These are phyloP conservation scores for Cyanoderma ruficeps DNA, from an alignment of 2,113 vertebrate species.

Conservation along the genomic window DNA sequence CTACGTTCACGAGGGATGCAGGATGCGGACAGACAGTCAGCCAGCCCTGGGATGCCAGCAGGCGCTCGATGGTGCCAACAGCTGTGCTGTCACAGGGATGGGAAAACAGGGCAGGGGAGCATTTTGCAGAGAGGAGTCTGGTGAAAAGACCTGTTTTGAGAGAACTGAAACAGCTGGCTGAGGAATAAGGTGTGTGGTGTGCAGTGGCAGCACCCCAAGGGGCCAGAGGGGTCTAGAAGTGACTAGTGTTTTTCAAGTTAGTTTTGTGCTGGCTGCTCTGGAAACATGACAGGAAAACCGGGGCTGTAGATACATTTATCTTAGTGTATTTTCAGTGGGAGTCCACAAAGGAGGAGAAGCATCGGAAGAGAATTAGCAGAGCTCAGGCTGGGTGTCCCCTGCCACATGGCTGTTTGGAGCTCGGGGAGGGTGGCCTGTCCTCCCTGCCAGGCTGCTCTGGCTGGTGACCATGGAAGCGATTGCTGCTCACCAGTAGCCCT, in stretches of 20 bases:
- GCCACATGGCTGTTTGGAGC: background rate
- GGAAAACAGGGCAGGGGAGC: background rate
- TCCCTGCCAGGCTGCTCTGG: background rate
- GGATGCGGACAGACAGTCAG: fast-evolving
- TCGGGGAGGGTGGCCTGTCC: fast-evolving
- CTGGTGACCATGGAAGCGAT: background rate
- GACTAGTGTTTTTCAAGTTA: background rate
- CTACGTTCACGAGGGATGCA: background rate
- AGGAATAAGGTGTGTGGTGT: background rate
- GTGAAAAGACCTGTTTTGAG: background rate
- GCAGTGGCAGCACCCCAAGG: background rate
- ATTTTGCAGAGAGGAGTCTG: background rate
- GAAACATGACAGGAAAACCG: fast-evolving
- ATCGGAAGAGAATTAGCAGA: background rate
- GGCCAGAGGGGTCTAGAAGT: background rate
- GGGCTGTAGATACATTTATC: fast-evolving
- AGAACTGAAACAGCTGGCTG: background rate
- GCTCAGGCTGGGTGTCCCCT: background rate
- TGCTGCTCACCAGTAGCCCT: background rate
- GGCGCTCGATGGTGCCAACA: fast-evolving
- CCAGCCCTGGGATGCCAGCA: background rate
- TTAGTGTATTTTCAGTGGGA: background rate
- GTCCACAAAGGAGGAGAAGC: fast-evolving
- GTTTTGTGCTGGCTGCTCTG: background rate
- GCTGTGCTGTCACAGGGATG: background rate